These are phyloP conservation scores for Syngnathus scovelli DNA, from an alignment of 2,113 vertebrate species.

Conservation along the genomic window DNA sequence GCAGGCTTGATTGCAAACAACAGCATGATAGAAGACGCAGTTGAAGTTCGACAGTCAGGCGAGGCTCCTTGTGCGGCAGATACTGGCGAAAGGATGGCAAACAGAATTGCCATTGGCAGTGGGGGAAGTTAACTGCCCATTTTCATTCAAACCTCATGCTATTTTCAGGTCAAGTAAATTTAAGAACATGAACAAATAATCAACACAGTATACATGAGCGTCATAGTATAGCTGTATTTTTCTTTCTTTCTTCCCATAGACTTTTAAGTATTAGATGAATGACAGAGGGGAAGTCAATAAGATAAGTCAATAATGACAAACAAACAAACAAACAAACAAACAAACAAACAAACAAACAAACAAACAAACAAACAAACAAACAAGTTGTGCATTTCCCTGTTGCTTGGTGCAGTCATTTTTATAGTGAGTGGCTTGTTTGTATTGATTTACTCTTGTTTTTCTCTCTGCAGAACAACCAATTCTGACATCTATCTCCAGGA, in stretches of 20 bases:
- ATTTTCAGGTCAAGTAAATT: too few relatives aligned
- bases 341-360: background rate
- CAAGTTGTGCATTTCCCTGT: background rate
- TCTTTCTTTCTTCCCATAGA: constrained; percentile 3
- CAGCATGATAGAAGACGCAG: too few relatives aligned
- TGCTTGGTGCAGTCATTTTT: background rate
- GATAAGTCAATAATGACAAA: background rate
- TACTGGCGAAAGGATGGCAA: too few relatives aligned
- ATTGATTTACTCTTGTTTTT: background rate
- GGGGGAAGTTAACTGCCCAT: too few relatives aligned
- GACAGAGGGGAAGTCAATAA: background rate
- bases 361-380: background rate
- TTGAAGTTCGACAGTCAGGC: too few relatives aligned
- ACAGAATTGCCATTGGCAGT: too few relatives aligned
- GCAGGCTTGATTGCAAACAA: too few relatives aligned
- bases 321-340: background rate
- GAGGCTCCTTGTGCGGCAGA: too few relatives aligned
- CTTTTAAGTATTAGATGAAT: background rate
- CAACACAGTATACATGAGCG: background rate
- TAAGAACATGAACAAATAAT: too few relatives aligned
- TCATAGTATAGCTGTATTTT: background rate
- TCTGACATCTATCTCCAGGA: background rate
- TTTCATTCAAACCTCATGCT: too few relatives aligned
- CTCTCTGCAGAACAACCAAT: background rate
- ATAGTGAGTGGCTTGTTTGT: background rate